Base-by-base conservation (phyloP, 2,888 invertebrate species). In the Sceliomorpha sp. region DNA sequence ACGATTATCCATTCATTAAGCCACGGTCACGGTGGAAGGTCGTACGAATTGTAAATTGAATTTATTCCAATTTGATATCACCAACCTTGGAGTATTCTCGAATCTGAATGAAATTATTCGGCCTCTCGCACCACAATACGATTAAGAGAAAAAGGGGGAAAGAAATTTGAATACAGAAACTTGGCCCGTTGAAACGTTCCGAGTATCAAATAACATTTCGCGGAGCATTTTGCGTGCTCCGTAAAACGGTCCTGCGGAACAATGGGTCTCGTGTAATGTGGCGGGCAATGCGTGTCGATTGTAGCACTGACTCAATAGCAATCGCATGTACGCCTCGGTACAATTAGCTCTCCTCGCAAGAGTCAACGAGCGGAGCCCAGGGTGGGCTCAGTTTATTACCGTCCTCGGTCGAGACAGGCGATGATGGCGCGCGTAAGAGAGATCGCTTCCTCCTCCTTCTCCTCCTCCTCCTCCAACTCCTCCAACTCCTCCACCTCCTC, bases 301-400 rank as follows among this genome's bases (percentile, higher is more conserved):
- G 47, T 39, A 31, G 32, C 32, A 15, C 14, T 48, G 10, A 8
- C 34, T 59, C 40, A 59, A 59, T 55, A 42, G 48, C 59, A 48
- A 34, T 58, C 47, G 48, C 50, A 27, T 27, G 34, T 27, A 39
- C 36, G 50, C 48, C 34, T 48, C 34, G 32, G 40, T 59, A 59
- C 59, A 59, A 50, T 59, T 59, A 59, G 59, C 44, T 40, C 39
- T 45, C 12, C 34, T 44, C 36, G 15, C 27, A 17, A 56, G 36
- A 34, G 34, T 44, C 34, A 26, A 34, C 32, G 29, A 44, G 36
- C 27, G 20, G 10, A 36, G 36, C n/a, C 20, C 56, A 32, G 45
- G 56, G 56, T 56, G 56, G 47, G 45, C 56, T 58, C 40, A 47
- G 47, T 58, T 58, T 58, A 58, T 58, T 58, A 40, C 58, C 14